Conservation (phyloP, 2,113 vertebrate species). For the Furnarius figulus region DNA sequence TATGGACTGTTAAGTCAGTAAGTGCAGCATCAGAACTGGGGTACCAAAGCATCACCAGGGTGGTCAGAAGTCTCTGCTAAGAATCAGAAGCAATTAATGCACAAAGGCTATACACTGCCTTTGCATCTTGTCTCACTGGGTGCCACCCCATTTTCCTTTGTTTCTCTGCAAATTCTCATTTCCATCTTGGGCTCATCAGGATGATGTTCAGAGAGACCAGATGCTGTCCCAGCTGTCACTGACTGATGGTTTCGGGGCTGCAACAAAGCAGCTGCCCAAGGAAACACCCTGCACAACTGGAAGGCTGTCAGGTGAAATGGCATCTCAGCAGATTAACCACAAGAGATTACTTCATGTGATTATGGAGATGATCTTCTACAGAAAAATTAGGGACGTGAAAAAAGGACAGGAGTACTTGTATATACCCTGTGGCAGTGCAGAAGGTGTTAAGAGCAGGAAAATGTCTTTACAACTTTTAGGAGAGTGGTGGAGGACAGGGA, state of each 20-base stretch:
- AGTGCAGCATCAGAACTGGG: background rate
- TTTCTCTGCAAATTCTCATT: background rate
- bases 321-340: background rate
- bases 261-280: background rate
- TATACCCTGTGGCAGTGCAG: fast-evolving
- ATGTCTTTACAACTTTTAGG: background rate
- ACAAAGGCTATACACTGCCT: background rate
- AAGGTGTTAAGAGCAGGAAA: background rate
- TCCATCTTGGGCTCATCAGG: background rate
- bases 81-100: background rate
- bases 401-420: background rate
- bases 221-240: background rate
- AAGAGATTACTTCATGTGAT: background rate
- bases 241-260: background rate
- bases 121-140: background rate
- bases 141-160: background rate
- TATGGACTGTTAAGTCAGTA: background rate
- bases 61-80: background rate
- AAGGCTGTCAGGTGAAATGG: background rate
- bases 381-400: background rate
- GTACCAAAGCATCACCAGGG: background rate
- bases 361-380: background rate
- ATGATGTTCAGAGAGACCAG: background rate
- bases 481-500: background rate
- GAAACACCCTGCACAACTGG: background rate